Evolutionary conservation across 2,888 invertebrate genomes (phyloP), one percentile per base, ranked within the genome.

Genomic region (Harpalus rufipes): DNA sequence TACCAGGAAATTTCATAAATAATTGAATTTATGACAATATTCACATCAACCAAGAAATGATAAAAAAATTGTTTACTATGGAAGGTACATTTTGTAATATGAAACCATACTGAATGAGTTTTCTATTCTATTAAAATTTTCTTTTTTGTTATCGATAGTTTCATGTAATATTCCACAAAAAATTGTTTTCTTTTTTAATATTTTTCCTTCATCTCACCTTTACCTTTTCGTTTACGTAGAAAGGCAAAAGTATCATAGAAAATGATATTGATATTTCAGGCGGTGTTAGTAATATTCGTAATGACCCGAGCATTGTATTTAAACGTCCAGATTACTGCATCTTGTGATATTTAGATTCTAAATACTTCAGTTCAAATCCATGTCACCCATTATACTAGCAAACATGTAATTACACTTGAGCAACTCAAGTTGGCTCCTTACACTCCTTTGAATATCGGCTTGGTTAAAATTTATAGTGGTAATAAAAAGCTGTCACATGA

Each of bases 111-210:
- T 51, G 44, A 51, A 51, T 51, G 10, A 51, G 44, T 51, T 51
- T 51, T 51, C 44, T 51, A 51, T 51, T 51, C 12, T 51, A 51
- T 51, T 51, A 7, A 59, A 59, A 59, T 59, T 59, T 8, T 58
- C 58, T 58, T 58, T 58, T 44, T 44, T 44, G 44, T 44, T 44
- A 44, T 44, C 44, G 44, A 51, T 44, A 51, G 44, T 5, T 10
- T 12, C 44, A 51, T 51, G 44, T 51, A 12, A 51, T 51, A 4
- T 51, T 51, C 12, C 12, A 12, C 44, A 51, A 10, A 8, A 10
- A 51, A 7, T 10, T 44, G 10, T 51, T 51, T 51, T 51, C 44
- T 51, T 51, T 51, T 51, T 51, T 51, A 51, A 51, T 12, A 32
- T 51, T 51, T 51, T 51, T 51, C 44, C 6, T 51, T 51, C 44